phyloP scores from a whole-genome alignment of 1,140 invertebrate genomes.

The Drosophila neocordata region DNA sequence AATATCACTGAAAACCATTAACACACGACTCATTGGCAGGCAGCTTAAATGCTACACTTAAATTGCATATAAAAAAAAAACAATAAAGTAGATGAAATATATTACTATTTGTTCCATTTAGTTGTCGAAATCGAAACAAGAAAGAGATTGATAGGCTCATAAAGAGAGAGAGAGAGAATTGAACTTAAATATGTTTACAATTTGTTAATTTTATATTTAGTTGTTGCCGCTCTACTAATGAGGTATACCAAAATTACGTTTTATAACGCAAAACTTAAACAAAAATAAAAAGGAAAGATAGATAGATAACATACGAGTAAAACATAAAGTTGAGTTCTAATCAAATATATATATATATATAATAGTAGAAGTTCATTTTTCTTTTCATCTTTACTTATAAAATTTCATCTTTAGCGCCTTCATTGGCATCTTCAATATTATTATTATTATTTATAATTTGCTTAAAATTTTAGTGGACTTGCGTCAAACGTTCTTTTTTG shows the following conservation, averaged over 20 bases:
- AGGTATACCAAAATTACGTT: constrained; percentile 67
- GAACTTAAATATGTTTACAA: constrained; percentile 53
- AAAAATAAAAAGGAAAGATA: constrained; percentile 7
- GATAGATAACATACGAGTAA: constrained; percentile 31
- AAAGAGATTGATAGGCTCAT: constrained; percentile 12
- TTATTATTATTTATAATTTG: constrained; percentile 51
- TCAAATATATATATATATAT: no score
- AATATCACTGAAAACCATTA: constrained; percentile 49
- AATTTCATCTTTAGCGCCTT: constrained; percentile 1
- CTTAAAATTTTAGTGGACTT: constrained; percentile 72
- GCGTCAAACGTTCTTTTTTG: constrained; percentile 33
- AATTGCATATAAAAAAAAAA: constrained; percentile 47
- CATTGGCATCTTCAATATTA: constrained; percentile 60
- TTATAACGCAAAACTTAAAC: constrained; percentile 58
- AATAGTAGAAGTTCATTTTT: constrained; percentile 25
- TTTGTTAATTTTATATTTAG: constrained; percentile 46
- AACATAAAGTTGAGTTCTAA: not conserved
- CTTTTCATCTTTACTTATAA: constrained; percentile 13
- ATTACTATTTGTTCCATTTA: constrained; percentile 50
- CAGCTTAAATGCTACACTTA: constrained; percentile 60
- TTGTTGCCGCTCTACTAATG: constrained; percentile 75
- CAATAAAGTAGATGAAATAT: constrained; percentile 71
- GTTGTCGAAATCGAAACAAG: constrained; percentile 6
- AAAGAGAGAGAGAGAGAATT: constrained; percentile 29
- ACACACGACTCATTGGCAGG: constrained; percentile 58